These are phyloP conservation scores for Mustela erminea DNA, from an alignment of 2,797 vertebrate genomes.

Conservation along the genomic window DNA sequence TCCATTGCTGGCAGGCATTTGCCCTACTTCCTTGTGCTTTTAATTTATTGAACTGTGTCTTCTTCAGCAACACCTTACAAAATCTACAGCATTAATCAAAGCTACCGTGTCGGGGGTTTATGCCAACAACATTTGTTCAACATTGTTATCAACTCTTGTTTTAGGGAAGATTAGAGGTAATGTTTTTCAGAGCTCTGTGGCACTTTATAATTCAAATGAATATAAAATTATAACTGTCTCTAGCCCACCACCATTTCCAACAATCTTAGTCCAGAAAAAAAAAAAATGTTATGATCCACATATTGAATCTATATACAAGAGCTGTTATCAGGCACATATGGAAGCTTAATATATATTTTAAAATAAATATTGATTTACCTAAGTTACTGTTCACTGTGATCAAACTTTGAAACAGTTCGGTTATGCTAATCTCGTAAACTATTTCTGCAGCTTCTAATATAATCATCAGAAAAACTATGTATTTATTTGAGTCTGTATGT, in stretches of 20 bases:
- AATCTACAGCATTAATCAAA: slow-evolving; percentile 65
- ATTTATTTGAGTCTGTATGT: background rate
- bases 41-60: slow-evolving; percentile 75
- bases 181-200: slow-evolving; percentile 30
- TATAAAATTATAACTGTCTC: slow-evolving; percentile 48
- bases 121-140: slow-evolving; percentile 49
- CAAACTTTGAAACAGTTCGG: background rate
- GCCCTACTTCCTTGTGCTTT: slow-evolving; percentile 21
- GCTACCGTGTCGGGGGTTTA: background rate
- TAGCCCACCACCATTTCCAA: background rate
- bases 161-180: slow-evolving; percentile 57
- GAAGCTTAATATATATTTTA: background rate
- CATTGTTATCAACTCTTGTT: slow-evolving; percentile 55
- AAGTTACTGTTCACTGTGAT: background rate
- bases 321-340: background rate
- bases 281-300: accelerated
- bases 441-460: background rate
- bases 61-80: slow-evolving; percentile 44
- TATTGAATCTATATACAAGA: background rate
- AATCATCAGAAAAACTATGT: background rate
- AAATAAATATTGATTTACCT: background rate
- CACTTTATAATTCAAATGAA: slow-evolving; percentile 41
- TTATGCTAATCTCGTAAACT: background rate
- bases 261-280: background rate
- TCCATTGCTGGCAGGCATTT: background rate